Percentiles rank a stretch among this genome's conserved stretches.
These are phyloP conservation scores for Dendropsophus ebraccatus DNA, from an alignment of 2,113 vertebrate genomes.

Conservation along the genomic window DNA sequence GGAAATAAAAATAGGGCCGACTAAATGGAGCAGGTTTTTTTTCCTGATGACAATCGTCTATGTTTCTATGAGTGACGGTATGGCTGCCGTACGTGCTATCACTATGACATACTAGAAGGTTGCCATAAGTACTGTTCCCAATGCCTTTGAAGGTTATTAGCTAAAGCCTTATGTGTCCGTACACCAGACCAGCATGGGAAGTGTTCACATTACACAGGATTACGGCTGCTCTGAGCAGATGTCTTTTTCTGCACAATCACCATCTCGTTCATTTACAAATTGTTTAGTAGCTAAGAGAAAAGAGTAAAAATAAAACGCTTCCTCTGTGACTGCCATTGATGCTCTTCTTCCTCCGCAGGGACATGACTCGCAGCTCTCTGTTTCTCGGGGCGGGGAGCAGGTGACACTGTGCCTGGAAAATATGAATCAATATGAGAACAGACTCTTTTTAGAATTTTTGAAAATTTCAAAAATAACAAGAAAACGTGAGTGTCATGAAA, in stretches of 20 bases:
- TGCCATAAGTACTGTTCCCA: too few species aligned
- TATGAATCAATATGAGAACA: slow-evolving; percentile 35
- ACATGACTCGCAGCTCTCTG: not conserved
- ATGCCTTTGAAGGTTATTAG: too few species aligned
- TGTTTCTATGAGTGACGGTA: too few species aligned
- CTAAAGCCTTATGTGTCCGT: not conserved
- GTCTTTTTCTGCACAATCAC: not conserved
- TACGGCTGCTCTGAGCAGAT: not conserved
- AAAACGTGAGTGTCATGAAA: too few species aligned
- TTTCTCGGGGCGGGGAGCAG: slow-evolving; percentile 18
- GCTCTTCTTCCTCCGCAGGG: slow-evolving; percentile 16
- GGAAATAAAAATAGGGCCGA: too few species aligned
- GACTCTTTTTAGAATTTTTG: not conserved
- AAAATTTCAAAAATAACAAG: too few species aligned
- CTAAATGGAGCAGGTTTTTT: too few species aligned
- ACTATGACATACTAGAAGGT: too few species aligned
- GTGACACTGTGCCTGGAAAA: slow-evolving; percentile 37
- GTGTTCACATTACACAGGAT: not conserved
- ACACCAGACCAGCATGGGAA: not conserved
- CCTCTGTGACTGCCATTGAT: slow-evolving; percentile 30
- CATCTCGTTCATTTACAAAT: slow-evolving; percentile 5
- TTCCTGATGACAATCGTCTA: too few species aligned
- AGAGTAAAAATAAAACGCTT: slow-evolving; percentile 46
- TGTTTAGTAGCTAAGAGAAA: slow-evolving; percentile 22
- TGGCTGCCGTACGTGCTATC: too few species aligned